Evolutionary conservation across 2,113 vertebrate genomes (phyloP).

Genomic region (Heterocephalus glaber): DNA sequence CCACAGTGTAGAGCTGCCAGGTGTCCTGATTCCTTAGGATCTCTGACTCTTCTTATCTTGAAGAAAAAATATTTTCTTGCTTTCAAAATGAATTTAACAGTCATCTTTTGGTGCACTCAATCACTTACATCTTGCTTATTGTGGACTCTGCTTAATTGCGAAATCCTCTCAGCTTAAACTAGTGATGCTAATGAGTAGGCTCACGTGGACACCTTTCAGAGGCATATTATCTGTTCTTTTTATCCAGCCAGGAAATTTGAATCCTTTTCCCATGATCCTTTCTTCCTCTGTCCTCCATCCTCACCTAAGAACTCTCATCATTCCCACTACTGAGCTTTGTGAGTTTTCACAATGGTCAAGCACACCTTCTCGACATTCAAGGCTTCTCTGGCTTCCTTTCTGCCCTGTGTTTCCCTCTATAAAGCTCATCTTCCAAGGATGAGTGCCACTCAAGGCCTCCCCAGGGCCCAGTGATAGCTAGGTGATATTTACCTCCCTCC

Average conservation of each 20-base stretch:
- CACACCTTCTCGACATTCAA: no score
- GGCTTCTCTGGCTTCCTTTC: neutral
- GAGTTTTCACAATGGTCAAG: neutral
- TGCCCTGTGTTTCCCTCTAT: neutral
- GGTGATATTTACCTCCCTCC: neutral
- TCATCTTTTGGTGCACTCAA: neutral
- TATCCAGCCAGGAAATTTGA: neutral
- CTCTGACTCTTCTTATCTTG: neutral
- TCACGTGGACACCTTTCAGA: neutral
- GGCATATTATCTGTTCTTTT: neutral
- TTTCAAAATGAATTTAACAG: neutral
- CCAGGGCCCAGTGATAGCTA: neutral
- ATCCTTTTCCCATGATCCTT: neutral
- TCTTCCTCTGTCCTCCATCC: neutral
- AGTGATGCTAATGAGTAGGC: neutral
- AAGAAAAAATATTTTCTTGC: neutral
- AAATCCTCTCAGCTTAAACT: neutral
- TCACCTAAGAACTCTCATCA: neutral
- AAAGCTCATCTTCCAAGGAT: neutral
- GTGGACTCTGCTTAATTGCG: neutral
- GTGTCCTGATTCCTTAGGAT: neutral
- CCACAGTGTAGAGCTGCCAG: neutral
- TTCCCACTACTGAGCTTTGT: neutral
- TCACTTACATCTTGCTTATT: neutral
- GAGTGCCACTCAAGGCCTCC: neutral